A percentile compares a stretch with the other conserved stretches of the same genome.
phyloP scores from a whole-genome alignment of 2,113 vertebrate genomes.

The Sander lucioperca region DNA sequence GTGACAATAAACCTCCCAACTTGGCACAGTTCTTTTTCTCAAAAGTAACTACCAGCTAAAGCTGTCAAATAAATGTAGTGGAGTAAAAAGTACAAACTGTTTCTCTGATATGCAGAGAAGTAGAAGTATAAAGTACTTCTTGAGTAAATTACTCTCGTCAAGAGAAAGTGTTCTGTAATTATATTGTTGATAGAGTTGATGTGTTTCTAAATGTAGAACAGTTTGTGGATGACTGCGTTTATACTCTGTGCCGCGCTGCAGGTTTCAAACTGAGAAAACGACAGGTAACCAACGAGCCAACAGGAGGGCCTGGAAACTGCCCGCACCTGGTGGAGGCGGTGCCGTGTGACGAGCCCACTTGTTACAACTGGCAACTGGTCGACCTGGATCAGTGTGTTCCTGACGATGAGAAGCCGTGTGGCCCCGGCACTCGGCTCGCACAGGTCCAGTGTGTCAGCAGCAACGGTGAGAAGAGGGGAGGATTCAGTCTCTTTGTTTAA shows the following conservation, averaged over 20 bases:
- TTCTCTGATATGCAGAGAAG: not conserved
- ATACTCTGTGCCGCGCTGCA: slow-evolving; percentile 45
- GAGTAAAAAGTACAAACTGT: no score
- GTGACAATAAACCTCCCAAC: no score
- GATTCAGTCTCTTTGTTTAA: not conserved
- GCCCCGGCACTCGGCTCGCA: slow-evolving; percentile 88
- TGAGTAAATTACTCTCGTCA: not conserved
- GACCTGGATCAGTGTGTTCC: slow-evolving; percentile 90
- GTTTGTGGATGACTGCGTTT: slow-evolving; percentile 2
- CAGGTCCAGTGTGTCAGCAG: slow-evolving; percentile 89
- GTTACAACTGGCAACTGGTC: slow-evolving; percentile 89
- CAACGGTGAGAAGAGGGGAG: slow-evolving; percentile 85
- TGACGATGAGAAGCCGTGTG: slow-evolving; percentile 87
- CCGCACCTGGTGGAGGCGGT: slow-evolving; percentile 95
- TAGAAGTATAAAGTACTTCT: not conserved
- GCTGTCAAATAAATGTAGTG: no score
- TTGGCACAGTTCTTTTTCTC: no score
- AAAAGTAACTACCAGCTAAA: no score
- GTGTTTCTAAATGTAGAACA: not conserved
- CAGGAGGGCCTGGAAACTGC: slow-evolving; percentile 89
- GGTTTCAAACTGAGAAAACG: slow-evolving; percentile 95
- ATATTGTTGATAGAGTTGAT: no score
- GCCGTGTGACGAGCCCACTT: slow-evolving; percentile 94
- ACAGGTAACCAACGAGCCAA: slow-evolving; percentile 89
- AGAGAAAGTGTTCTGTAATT: not conserved